Base-by-base conservation (phyloP, 2,888 invertebrate genomes). In the Pterostichus madidus region DNA sequence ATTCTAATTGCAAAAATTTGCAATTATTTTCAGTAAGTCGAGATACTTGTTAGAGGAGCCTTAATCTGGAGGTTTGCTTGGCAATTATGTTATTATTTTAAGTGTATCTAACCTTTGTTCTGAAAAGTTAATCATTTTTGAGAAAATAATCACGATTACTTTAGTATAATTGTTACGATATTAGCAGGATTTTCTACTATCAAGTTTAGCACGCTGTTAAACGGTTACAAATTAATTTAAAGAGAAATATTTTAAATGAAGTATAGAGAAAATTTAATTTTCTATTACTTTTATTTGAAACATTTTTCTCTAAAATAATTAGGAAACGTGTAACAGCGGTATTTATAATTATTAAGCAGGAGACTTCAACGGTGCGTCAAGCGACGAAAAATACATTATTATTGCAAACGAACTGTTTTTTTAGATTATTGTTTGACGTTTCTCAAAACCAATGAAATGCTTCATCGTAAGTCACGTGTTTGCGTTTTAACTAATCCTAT, bases 51-150 rank as follows among this genome's bases (percentile, higher is more conserved):
- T 68, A 31, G 68, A 53, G 8, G 53, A 53, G 13, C 5, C 17
- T 17, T 53, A 53, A 17, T 13, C 11, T 5, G 17, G 15, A 53
- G 39, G 15, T 59, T 59, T 59, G 10, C 59, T 32, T 68, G 5
- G 35, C 32, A 32, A 68, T 68, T 68, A 68, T 44, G 53, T 53
- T 53, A 53, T 53, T 53, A 53, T 53, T 53, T 53, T 53, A 53
- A 53, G 53, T 53, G 17, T 53, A 39, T 39, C 2, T 53, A 53
- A 53, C 53, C 53, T 53, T 53, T 15, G 53, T 2, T 17, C n/a
- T 8, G 53, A 53, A 39, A 53, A 53, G 13, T 53, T 53, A 15
- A 53, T 53, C 8, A 53, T 53, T 53, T 53, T 53, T 15, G 7
- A 39, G 24, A 24, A 24, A 24, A 24, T 24, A 24, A 24, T 24